These are phyloP conservation scores for Cephalopachus bancanus DNA, from an alignment of 2,797 vertebrate genomes.

Conservation along the genomic window DNA sequence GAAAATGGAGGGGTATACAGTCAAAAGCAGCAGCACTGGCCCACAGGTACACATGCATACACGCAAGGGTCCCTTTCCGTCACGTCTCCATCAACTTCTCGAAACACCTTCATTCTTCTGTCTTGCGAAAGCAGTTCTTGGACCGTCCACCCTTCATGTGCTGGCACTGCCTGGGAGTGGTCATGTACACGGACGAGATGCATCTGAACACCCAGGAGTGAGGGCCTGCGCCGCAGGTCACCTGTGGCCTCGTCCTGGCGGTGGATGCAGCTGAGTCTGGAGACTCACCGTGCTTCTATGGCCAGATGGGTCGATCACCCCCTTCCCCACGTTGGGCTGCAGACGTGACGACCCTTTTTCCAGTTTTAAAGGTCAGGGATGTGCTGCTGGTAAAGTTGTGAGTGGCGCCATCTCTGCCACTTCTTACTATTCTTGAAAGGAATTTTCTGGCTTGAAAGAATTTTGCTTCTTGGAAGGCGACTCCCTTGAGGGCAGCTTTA, in stretches of 20 bases:
- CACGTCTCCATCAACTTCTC: background rate
- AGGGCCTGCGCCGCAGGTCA: background rate
- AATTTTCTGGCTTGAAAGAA: conserved; percentile 67
- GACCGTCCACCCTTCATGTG: background rate
- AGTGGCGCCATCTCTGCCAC: background rate
- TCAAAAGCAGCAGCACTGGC: background rate
- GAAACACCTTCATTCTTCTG: conserved; percentile 18
- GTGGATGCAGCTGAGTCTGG: background rate
- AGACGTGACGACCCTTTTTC: background rate
- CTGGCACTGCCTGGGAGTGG: background rate
- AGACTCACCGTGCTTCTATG: background rate
- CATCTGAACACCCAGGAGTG: background rate
- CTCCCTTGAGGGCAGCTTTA: conserved; percentile 41
- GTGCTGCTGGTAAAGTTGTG: conserved; percentile 36
- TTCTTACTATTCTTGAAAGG: conserved; percentile 59
- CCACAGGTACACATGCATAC: background rate
- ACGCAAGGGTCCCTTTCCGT: background rate
- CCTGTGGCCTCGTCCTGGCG: background rate
- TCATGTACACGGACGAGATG: background rate
- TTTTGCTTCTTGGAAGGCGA: background rate
- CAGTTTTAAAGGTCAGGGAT: conserved; percentile 49
- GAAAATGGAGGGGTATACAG: background rate
- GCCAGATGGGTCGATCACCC: background rate
- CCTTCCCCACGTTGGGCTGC: background rate
- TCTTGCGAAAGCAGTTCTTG: conserved; percentile 32